Conservation (phyloP, 2,888 invertebrate genomes). For the Lasioglossum malachurum region DNA sequence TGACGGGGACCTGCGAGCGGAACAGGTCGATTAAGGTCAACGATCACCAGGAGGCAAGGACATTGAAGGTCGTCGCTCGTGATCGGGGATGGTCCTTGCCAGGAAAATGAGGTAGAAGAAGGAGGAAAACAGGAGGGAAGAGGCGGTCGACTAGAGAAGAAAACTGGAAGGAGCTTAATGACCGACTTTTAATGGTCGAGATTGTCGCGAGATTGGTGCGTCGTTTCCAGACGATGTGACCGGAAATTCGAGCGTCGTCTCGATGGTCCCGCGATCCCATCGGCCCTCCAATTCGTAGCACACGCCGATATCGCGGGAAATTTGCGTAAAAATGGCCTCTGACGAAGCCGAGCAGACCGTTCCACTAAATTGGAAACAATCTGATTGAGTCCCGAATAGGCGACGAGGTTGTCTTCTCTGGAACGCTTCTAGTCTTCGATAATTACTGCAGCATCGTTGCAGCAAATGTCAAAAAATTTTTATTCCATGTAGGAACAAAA, state of each 20-base stretch:
- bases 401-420: background rate
- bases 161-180: slow-evolving; percentile 60
- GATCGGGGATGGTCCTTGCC: slow-evolving; percentile 34
- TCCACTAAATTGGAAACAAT: background rate
- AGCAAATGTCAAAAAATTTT: background rate
- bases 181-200: slow-evolving; percentile 68
- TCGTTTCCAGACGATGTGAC: slow-evolving; percentile 62
- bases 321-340: background rate
- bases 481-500: background rate
- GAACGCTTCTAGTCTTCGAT: background rate
- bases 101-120: slow-evolving; percentile 8
- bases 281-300: slow-evolving; percentile 15
- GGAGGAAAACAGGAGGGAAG: background rate
- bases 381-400: background rate
- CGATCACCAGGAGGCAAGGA: slow-evolving; percentile 27
- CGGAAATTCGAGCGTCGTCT: slow-evolving; percentile 53
- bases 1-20: slow-evolving; percentile 13
- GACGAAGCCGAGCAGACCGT: background rate
- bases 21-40: slow-evolving; percentile 48
- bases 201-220: slow-evolving; percentile 46
- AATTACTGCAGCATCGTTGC: background rate
- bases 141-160: slow-evolving; percentile 3
- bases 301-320: background rate
- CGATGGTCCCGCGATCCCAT: slow-evolving; percentile 12
- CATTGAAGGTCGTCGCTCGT: slow-evolving; percentile 37